Conservation (phyloP, 2,797 vertebrate genomes). For the Pseudochirops cupreus region DNA sequence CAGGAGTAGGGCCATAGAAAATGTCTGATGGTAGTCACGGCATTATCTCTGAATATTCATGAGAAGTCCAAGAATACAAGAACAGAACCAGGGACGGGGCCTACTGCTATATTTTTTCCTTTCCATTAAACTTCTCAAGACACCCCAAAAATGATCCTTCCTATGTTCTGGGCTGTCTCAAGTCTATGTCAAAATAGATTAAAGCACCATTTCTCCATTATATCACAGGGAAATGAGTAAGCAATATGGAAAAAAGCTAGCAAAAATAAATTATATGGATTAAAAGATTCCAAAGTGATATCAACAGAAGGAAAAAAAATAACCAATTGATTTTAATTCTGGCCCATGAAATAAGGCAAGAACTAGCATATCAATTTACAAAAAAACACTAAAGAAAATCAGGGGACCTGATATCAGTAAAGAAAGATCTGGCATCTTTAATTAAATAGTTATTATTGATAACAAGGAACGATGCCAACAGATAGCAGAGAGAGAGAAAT, state of each 20-base stretch:
- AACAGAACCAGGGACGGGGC: background rate
- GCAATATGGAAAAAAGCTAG: background rate
- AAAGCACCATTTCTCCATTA: background rate
- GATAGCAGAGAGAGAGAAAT: background rate
- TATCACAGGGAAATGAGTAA: background rate
- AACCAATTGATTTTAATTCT: background rate
- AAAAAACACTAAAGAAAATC: background rate
- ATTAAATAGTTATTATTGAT: background rate
- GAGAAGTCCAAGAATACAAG: background rate
- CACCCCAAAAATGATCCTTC: background rate
- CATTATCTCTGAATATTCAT: background rate
- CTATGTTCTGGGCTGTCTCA: background rate
- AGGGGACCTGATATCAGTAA: background rate
- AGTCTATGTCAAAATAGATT: background rate
- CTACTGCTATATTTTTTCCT: background rate
- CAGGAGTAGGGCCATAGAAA: background rate
- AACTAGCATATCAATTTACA: background rate
- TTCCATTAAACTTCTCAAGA: background rate
- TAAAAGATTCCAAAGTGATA: background rate
- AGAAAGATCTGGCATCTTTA: background rate
- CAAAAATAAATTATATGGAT: background rate
- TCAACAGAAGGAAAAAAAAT: background rate
- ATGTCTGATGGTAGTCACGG: background rate
- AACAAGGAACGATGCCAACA: background rate
- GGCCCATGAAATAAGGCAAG: background rate